Evolutionary conservation across 1,140 invertebrate genomes (phyloP).

Genomic region (Apolygus lucorum): DNA sequence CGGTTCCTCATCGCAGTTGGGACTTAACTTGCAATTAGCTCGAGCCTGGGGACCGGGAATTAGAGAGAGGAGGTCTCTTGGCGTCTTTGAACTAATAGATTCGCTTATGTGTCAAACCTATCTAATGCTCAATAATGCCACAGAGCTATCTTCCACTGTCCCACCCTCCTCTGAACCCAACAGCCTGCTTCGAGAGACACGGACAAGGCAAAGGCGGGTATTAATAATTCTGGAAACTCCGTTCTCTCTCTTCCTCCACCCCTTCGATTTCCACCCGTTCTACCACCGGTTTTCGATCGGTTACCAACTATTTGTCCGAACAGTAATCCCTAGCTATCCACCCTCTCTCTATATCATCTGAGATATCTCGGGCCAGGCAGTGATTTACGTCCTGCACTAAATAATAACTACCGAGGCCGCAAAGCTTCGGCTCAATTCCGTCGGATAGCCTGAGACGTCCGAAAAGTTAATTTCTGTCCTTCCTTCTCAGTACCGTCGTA

Average conservation of each 20-base stretch:
- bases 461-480: no score
- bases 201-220: background rate
- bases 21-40: constrained; percentile 21
- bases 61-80: background rate
- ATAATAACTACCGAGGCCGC: background rate
- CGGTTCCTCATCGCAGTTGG: constrained; percentile 6
- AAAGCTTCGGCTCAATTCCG: background rate
- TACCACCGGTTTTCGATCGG: background rate
- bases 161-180: background rate
- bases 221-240: constrained; percentile 21
- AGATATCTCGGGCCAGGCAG: background rate
- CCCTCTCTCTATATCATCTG: background rate
- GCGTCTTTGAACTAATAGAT: constrained; percentile 23
- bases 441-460: no score
- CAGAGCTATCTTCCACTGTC: constrained; percentile 11
- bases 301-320: constrained; percentile 20
- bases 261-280: background rate
- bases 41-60: constrained; percentile 10
- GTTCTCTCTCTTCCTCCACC: background rate
- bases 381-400: constrained; percentile 1
- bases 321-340: constrained; percentile 4
- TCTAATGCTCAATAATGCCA: constrained; percentile 22
- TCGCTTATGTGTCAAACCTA: constrained; percentile 24
- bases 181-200: no score
- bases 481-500: no score